A percentile compares a stretch with the other conserved stretches of the same genome.
These are phyloP conservation scores for Mantis religiosa DNA, from an alignment of 2,888 invertebrate genomes.

Conservation along the genomic window DNA sequence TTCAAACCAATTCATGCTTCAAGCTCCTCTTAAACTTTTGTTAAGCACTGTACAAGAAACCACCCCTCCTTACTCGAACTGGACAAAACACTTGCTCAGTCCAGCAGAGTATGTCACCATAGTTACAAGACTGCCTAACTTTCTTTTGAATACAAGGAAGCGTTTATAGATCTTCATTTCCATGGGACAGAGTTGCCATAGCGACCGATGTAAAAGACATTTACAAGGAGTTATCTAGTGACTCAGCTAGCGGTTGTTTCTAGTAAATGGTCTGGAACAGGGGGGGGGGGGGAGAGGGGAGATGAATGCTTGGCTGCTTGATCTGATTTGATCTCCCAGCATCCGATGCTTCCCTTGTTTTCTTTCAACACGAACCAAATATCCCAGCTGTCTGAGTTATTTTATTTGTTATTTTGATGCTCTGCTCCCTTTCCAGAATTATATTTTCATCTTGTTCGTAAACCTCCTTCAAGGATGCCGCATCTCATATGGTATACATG, in stretches of 20 bases:
- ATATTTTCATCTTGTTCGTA: no score
- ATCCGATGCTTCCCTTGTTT: not conserved
- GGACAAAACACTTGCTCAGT: no score
- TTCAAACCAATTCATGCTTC: no score
- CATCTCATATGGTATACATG: no score
- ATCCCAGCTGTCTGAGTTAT: not conserved
- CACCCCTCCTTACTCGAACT: no score
- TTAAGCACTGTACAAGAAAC: no score
- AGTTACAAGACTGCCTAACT: no score
- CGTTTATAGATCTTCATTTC: not conserved
- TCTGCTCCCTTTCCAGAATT: no score
- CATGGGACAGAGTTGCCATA: not conserved
- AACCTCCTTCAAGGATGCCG: no score
- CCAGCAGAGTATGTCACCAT: no score
- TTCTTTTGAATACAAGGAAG: no score
- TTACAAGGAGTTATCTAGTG: not conserved
- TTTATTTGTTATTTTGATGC: not conserved
- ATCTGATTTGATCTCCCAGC: slow-evolving; percentile 1
- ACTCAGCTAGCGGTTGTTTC: not conserved
- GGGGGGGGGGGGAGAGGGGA: not conserved
- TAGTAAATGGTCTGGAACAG: slow-evolving; percentile 1
- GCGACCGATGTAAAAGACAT: not conserved
- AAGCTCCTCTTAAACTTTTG: no score
- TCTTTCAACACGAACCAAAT: not conserved
- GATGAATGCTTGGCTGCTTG: not conserved